A percentile compares a stretch with the other conserved stretches of the same genome.
phyloP scores from a whole-genome alignment of 2,888 invertebrate genomes.

The Plagiodera versicolora region DNA sequence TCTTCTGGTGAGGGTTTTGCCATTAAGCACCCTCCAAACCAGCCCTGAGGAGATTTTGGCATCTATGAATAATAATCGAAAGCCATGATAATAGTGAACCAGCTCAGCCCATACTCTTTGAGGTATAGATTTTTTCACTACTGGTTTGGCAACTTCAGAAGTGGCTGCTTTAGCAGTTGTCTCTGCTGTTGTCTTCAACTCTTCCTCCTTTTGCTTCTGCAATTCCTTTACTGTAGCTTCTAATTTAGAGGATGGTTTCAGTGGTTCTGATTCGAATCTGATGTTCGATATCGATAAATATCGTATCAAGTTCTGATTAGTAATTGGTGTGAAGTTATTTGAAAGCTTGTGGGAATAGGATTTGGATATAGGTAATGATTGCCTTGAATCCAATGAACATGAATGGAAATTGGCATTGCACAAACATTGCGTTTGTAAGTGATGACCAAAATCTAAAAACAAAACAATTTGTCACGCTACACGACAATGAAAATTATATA shows the following conservation, averaged over 20 bases:
- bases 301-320: slow-evolving; percentile 33
- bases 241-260: slow-evolving; percentile 84
- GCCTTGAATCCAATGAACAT: slow-evolving; percentile 29
- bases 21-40: slow-evolving; percentile 78
- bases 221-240: slow-evolving; percentile 87
- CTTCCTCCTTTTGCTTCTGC: slow-evolving; percentile 73
- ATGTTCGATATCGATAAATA: slow-evolving; percentile 43
- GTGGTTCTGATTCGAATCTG: slow-evolving; percentile 51
- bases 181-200: slow-evolving; percentile 51
- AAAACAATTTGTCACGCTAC: slow-evolving; percentile 7
- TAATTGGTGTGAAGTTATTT: slow-evolving; percentile 15
- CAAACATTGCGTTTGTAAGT: slow-evolving; percentile 34
- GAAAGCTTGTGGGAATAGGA: slow-evolving; percentile 17
- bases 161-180: not conserved
- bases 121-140: slow-evolving; percentile 67
- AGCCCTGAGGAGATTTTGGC: slow-evolving; percentile 81
- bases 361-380: slow-evolving; percentile 32
- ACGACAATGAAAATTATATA: slow-evolving; percentile 14
- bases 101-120: slow-evolving; percentile 80
- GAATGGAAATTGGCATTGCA: slow-evolving; percentile 29
- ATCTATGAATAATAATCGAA: slow-evolving; percentile 89
- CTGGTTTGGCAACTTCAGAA: slow-evolving; percentile 35
- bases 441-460: slow-evolving; percentile 39
- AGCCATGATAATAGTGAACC: slow-evolving; percentile 96
- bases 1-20: slow-evolving; percentile 80